These are phyloP conservation scores for Hipparchia sbordonii DNA, from an alignment of 2,888 invertebrate species.

Conservation along the genomic window DNA sequence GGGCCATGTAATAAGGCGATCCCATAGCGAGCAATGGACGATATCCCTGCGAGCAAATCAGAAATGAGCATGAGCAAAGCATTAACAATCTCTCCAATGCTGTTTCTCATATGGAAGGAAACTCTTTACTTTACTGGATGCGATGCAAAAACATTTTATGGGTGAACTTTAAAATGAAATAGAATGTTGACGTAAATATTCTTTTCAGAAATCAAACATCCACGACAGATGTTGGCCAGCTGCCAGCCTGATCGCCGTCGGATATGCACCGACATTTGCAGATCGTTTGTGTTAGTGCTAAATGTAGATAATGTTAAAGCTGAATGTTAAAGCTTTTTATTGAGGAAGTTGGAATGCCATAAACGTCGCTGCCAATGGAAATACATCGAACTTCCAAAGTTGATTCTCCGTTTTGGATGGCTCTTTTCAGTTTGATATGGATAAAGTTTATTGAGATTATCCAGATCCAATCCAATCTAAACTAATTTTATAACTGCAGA, in stretches of 20 bases:
- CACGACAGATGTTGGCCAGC: constrained; percentile 47
- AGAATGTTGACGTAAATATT: not conserved
- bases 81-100: no score
- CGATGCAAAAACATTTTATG: not conserved
- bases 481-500: no score
- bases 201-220: constrained; percentile 36
- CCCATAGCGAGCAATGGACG: no score
- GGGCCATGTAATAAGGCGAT: no score
- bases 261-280: constrained; percentile 61
- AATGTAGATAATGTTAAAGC: constrained; percentile 48
- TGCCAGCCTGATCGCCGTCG: constrained; percentile 62
- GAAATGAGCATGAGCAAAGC: no score
- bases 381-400: not conserved
- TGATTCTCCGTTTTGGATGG: not conserved
- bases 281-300: constrained; percentile 56
- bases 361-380: constrained; percentile 3
- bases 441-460: not conserved
- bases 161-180: not conserved
- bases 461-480: not conserved
- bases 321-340: constrained; percentile 33
- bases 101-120: no score
- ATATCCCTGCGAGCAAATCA: no score
- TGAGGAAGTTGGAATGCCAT: constrained; percentile 17
- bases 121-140: no score
- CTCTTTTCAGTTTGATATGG: not conserved